These are phyloP conservation scores for Speoplatyrhinus poulsoni DNA, from an alignment of 2,113 vertebrate genomes.

Conservation along the genomic window DNA sequence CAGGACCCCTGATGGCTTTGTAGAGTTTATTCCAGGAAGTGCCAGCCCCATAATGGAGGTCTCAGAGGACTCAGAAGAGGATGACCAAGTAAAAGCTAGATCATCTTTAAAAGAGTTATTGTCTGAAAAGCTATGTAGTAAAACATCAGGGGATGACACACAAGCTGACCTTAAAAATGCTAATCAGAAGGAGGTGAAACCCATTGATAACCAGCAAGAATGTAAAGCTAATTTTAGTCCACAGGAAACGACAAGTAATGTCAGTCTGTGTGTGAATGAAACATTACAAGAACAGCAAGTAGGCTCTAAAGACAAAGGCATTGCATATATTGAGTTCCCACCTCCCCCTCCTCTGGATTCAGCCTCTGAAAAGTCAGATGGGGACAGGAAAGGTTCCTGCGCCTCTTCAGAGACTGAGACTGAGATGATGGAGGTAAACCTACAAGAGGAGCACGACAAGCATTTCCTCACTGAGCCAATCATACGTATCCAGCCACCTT, in stretches of 20 bases:
- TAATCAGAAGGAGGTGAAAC: slow-evolving; percentile 78
- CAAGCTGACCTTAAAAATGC: slow-evolving; percentile 56
- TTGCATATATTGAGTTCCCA: slow-evolving; percentile 98
- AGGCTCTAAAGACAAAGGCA: slow-evolving; percentile 84
- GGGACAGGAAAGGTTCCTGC: slow-evolving; percentile 80
- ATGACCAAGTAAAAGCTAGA: slow-evolving; percentile 79
- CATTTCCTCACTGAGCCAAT: slow-evolving; percentile 88
- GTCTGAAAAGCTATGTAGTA: slow-evolving; percentile 43
- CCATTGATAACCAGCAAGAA: slow-evolving; percentile 46
- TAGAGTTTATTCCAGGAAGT: slow-evolving; percentile 86
- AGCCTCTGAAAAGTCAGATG: slow-evolving; percentile 82
- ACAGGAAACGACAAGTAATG: slow-evolving; percentile 29
- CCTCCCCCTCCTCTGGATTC: slow-evolving; percentile 95
- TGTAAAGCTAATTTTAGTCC: slow-evolving; percentile 57
- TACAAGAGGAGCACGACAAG: slow-evolving; percentile 92
- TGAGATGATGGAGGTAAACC: slow-evolving; percentile 93
- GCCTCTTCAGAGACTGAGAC: slow-evolving; percentile 87
- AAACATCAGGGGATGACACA: slow-evolving; percentile 17
- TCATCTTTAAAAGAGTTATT: slow-evolving; percentile 79
- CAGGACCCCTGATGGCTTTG: slow-evolving; percentile 89
- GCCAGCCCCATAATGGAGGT: slow-evolving; percentile 95
- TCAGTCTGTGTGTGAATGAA: slow-evolving; percentile 60
- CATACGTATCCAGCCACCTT: slow-evolving; percentile 93
- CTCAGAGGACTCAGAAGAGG: slow-evolving; percentile 92
- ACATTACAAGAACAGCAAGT: slow-evolving; percentile 55